Base-by-base conservation (phyloP, 1,140 invertebrate genomes). In the Pseudomyrmex gracilis region DNA sequence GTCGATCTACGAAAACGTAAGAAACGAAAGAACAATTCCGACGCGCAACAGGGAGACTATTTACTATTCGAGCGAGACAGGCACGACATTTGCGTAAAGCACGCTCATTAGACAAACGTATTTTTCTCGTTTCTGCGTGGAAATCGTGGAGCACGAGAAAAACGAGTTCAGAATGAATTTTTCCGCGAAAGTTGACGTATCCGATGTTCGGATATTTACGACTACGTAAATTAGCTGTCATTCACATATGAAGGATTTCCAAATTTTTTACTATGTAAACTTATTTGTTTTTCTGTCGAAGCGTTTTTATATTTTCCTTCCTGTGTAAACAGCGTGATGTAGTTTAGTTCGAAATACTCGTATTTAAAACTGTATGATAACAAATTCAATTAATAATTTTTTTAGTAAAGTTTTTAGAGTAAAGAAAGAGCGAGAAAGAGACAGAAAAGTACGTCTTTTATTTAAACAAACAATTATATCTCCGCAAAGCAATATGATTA, bases 101-200 rank as follows among this genome's bases (percentile, higher is more conserved):
- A 49, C 66, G 53, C 66, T 71, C 66, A 47, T 80, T 80, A 60
- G 10, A 80, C 66, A 24, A 34, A 47, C 1, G 58, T 55, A 77
- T 45, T 67, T 71, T 49, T 43, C 22, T 60, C 22, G 55, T 34
- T 34, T 71, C 53, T 58, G 12, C 10, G 2, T 70, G 24, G 53
- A 43, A 34, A 34, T 34, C 34, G 22, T 24, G 10, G 17, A 3
- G 20, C 12, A 4, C 43, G 43, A 8, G 4, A 24, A 17, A 20
- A 70, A 78, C 34, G 15, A 53, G 13, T 12, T 34, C 5, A 15
- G 10, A 34, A 13, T 64, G 22, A 0, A 77, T 9, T 53, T 55
- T 77, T 34, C 15, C 2, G 12, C 43, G 20, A 51, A n/a, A 76
- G 10, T 17, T 7, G 8, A 66, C 7, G 9, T 74, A n/a, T 55